phyloP scores from a whole-genome alignment of 2,888 invertebrate species.

The Acrocyrtus sp. region DNA sequence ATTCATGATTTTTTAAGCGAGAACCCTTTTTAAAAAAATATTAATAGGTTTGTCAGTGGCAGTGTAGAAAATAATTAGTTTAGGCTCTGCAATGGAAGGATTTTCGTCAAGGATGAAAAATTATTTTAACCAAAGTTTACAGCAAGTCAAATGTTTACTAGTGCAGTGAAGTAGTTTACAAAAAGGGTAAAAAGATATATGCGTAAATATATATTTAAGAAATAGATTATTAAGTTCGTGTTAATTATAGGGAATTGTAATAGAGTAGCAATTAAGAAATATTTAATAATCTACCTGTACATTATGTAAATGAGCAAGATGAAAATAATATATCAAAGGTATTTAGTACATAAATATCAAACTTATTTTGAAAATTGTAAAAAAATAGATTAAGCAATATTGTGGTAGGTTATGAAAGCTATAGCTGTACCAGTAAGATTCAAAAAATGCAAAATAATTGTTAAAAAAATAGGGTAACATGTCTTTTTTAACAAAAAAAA shows the following conservation, averaged over 20 bases:
- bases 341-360: too few species aligned
- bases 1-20: neutral
- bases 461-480: too few species aligned
- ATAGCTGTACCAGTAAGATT: too few species aligned
- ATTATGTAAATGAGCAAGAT: too few species aligned
- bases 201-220: slow-evolving; percentile 2
- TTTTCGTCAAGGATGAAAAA: neutral
- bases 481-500: too few species aligned
- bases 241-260: neutral
- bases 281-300: too few species aligned
- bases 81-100: neutral
- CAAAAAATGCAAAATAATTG: too few species aligned
- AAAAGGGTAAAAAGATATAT: neutral
- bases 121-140: slow-evolving; percentile 43
- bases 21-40: neutral
- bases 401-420: too few species aligned
- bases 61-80: neutral
- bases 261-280: neutral
- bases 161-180: slow-evolving; percentile 16
- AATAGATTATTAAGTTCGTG: neutral
- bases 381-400: too few species aligned
- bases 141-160: slow-evolving; percentile 36
- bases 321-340: too few species aligned
- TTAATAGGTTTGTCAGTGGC: too few species aligned
- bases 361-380: too few species aligned